Base-by-base conservation (phyloP, 2,113 vertebrate species). In the Pongo abelii region DNA sequence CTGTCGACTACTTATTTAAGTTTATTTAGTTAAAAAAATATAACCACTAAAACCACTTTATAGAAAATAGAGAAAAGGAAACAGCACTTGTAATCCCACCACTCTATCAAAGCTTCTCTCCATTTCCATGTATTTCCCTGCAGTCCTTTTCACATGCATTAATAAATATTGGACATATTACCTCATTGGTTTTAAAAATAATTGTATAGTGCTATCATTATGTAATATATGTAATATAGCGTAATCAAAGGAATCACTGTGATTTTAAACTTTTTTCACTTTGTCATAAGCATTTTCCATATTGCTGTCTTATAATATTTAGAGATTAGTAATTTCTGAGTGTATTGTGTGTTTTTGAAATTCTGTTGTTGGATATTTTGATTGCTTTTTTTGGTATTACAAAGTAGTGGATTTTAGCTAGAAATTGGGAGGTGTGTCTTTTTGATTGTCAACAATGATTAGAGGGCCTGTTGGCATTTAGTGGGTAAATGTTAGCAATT, bases 231-330 rank as follows among this genome's bases (percentile, higher is more conserved):
- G 84, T 77, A 67, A 64, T 81, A 70, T 72, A 80, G 16, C 38
- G 1, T 93, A 84, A 80, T 86, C 35, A 83, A 83, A 95, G 59
- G 77, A 93, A 79, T 94, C 70, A 69, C 6, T 48, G 20, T 55
- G 20, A 38, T 57, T 81, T 30, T 89, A 46, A 90, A n/a, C 57
- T 77, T 64, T 85, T 88, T 77, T 72, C 4, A 43, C 38, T 83
- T 75, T 67, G 13, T 64, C 93, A 27, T 92, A 38, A 86, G 25
- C 48, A 80, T 88, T 93, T 94, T 89, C 91, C n/a, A 57, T 96
- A 90, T 86, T 81, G 16, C 35, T 91, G 3, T n/a, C 90, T 75
- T 94, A 64, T 83, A 87, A 70, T 91, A 86, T 93, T 93, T 80
- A 93, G 67, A 94, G 40, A 72, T 10, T 40, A 64, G 57, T 40